These are phyloP conservation scores for Sinelater perroti DNA, from an alignment of 2,888 invertebrate genomes.

Conservation along the genomic window DNA sequence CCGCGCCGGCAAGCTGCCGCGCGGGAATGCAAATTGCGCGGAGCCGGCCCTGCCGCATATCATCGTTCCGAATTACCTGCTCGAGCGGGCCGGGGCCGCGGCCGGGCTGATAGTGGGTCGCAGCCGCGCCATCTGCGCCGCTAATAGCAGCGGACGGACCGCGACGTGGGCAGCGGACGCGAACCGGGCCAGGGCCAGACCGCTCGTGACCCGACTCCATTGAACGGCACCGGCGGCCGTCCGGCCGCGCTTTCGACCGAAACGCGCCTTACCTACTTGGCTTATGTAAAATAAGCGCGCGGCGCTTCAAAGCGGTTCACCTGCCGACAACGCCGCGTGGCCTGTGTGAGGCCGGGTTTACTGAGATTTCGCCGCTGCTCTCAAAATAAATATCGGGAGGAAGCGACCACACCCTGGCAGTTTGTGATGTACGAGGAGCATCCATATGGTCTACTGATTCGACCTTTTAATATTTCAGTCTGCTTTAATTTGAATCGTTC, in stretches of 20 bases:
- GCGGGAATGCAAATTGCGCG: slow-evolving; percentile 4
- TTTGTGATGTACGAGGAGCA: too few relatives aligned
- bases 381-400: too few relatives aligned
- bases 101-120: slow-evolving; percentile 36
- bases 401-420: too few relatives aligned
- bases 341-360: too few relatives aligned
- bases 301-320: too few relatives aligned
- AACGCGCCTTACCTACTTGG: slow-evolving; percentile 16
- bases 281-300: slow-evolving; percentile 21
- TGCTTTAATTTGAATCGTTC: too few relatives aligned
- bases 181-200: slow-evolving; percentile 32
- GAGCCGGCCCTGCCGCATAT: slow-evolving; percentile 16
- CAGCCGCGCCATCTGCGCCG: slow-evolving; percentile 39
- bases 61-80: slow-evolving; percentile 28
- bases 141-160: slow-evolving; percentile 34
- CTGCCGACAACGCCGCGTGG: too few relatives aligned
- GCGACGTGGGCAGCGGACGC: slow-evolving; percentile 31
- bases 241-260: slow-evolving; percentile 18
- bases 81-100: slow-evolving; percentile 26
- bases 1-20: neutral
- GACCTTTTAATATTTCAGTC: too few relatives aligned
- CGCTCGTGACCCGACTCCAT: slow-evolving; percentile 35
- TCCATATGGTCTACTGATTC: too few relatives aligned
- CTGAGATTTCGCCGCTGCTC: too few relatives aligned
- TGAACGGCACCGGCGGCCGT: slow-evolving; percentile 30